Evolutionary conservation across 2,888 invertebrate genomes (phyloP).

Genomic region (Meteorus cinctellus): DNA sequence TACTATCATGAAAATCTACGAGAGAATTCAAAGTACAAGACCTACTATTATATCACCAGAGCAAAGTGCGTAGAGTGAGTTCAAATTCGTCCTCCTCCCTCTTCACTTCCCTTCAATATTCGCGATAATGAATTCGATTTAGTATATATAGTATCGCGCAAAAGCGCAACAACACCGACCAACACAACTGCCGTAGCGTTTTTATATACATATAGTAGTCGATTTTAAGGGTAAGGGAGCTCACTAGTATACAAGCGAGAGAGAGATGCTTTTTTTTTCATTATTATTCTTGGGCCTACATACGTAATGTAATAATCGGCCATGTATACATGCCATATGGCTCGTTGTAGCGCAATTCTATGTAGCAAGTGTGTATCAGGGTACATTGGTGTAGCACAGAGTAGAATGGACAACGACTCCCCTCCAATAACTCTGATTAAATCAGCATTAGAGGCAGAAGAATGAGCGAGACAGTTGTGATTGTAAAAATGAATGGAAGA

Average conservation of each 20-base stretch:
- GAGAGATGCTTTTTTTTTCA: conserved; percentile 46
- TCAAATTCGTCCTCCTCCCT: neutral
- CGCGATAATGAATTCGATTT: conserved; percentile 72
- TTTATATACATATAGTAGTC: too few relatives aligned
- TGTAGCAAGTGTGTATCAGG: conserved; percentile 45
- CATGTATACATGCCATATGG: conserved; percentile 72
- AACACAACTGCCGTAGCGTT: conserved; percentile 4
- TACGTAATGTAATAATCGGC: conserved; percentile 73
- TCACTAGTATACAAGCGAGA: conserved; percentile 21
- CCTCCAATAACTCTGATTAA: conserved; percentile 67
- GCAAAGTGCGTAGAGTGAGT: conserved; percentile 29
- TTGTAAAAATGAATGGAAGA: neutral
- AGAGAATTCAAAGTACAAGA: conserved; percentile 8
- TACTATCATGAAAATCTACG: neutral
- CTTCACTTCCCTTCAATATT: conserved; percentile 43
- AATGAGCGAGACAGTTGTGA: conserved; percentile 35
- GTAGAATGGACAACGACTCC: conserved; percentile 35
- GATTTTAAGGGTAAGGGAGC: neutral
- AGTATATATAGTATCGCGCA: conserved; percentile 59
- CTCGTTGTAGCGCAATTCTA: conserved; percentile 50
- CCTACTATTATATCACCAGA: conserved; percentile 29
- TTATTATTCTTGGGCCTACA: conserved; percentile 69
- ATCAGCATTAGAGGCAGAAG: conserved; percentile 68
- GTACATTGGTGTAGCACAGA: conserved; percentile 22
- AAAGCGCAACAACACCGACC: conserved; percentile 69